phyloP scores from a whole-genome alignment of 2,797 vertebrate genomes.

The Pelobates cultripes region DNA sequence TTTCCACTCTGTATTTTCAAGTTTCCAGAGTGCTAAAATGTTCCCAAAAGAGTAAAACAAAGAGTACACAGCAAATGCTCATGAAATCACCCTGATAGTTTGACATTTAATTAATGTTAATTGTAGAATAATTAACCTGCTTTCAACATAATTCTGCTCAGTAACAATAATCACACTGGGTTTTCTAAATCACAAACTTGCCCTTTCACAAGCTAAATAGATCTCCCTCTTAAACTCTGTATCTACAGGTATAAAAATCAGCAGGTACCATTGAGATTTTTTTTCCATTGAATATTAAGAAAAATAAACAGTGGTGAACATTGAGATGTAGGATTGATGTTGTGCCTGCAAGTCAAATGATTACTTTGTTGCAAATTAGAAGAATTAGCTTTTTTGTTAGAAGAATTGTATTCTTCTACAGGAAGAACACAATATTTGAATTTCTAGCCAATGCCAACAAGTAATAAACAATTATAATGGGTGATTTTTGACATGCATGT shows the following conservation, averaged over 20 bases:
- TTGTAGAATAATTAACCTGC: conserved; percentile 55
- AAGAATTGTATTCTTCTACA: too few relatives aligned
- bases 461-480: too few relatives aligned
- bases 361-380: too few relatives aligned
- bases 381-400: too few relatives aligned
- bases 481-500: too few relatives aligned
- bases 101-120: conserved; percentile 56
- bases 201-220: conserved; percentile 20
- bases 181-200: conserved; percentile 20
- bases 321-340: not conserved
- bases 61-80: conserved; percentile 35
- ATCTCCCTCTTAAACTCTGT: conserved; percentile 15
- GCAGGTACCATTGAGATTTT: not conserved
- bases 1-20: conserved; percentile 29
- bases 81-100: conserved; percentile 47
- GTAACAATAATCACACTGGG: conserved; percentile 47
- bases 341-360: too few relatives aligned
- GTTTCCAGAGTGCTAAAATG: conserved; percentile 22
- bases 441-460: too few relatives aligned
- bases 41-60: conserved; percentile 45
- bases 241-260: conserved; percentile 8
- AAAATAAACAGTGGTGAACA: conserved; percentile 3
- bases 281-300: not conserved
- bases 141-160: conserved; percentile 44
- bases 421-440: too few relatives aligned